Evolutionary conservation across 2,797 vertebrate genomes (phyloP).

Genomic region (Enteromius argenteus): DNA sequence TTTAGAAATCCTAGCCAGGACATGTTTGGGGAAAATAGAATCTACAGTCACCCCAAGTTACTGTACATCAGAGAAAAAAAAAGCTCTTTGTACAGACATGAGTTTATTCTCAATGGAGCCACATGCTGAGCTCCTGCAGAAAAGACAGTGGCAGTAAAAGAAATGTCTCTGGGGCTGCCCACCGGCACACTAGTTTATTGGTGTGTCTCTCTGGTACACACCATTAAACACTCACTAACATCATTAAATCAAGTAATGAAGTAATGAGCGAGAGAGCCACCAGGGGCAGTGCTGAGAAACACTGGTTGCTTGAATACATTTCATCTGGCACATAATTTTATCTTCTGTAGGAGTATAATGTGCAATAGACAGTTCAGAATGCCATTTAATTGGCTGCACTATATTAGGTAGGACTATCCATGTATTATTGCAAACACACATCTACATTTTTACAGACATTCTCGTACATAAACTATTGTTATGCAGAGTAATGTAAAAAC

Average conservation of each 20-base stretch:
- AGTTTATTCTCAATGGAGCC: constrained; percentile 4
- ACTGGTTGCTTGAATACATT: not conserved
- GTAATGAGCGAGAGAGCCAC: not conserved
- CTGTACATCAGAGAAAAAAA: not conserved
- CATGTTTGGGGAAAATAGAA: not conserved
- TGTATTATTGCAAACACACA: not conserved
- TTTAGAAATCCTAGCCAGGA: not conserved
- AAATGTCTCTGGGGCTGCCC: not conserved
- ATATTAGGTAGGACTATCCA: not conserved
- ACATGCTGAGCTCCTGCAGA: constrained; percentile 18
- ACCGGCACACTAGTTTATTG: not conserved
- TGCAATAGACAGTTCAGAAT: constrained; percentile 1
- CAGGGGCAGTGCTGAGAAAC: not conserved
- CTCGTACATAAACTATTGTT: constrained; percentile 4
- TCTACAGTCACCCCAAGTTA: not conserved
- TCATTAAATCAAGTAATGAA: constrained; percentile 27
- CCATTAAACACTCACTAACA: constrained; percentile 28
- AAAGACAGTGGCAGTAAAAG: not conserved
- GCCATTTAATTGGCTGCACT: not conserved
- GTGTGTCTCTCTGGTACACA: constrained; percentile 7
- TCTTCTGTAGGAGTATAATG: not conserved
- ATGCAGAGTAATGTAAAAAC: not conserved
- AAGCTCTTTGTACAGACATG: constrained; percentile 12
- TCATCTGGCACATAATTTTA: not conserved
- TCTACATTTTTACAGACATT: not conserved